Evolutionary conservation across 2,888 invertebrate genomes (phyloP).

Genomic region (Hyppa rectilinea): DNA sequence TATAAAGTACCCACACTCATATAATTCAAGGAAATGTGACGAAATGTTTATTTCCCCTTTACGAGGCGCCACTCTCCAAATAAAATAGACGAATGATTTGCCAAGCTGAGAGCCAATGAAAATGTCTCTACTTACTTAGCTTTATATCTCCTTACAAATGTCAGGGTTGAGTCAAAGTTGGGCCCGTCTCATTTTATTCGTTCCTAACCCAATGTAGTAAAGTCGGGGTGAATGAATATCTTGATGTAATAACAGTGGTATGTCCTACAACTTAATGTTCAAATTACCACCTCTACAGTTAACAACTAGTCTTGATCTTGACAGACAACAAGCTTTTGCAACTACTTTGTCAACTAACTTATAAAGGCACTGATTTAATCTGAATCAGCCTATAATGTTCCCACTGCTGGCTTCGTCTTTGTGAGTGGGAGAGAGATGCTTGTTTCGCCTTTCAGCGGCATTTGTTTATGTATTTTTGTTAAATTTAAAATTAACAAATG

Average conservation of each 20-base stretch:
- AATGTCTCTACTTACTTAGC: conserved; percentile 34
- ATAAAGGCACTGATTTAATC: too few relatives aligned
- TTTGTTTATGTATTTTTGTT: too few relatives aligned
- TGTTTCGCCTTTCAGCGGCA: too few relatives aligned
- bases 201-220: background rate
- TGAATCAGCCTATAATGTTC: too few relatives aligned
- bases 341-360: background rate
- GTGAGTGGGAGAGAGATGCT: too few relatives aligned
- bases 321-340: background rate
- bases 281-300: background rate
- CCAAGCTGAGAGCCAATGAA: conserved; percentile 16
- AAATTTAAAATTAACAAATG: too few relatives aligned
- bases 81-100: conserved; percentile 43
- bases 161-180: conserved; percentile 1
- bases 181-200: background rate
- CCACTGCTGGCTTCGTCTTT: too few relatives aligned
- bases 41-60: conserved; percentile 35
- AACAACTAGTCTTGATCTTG: background rate
- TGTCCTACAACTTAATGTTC: background rate
- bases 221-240: background rate
- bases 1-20: conserved; percentile 2
- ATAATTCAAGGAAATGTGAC: conserved; percentile 10
- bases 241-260: too few relatives aligned
- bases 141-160: conserved; percentile 20
- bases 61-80: conserved; percentile 27